Base-by-base conservation (phyloP, 53 echinoderm and acorn worm genomes). In the Echinometra lucunter region DNA sequence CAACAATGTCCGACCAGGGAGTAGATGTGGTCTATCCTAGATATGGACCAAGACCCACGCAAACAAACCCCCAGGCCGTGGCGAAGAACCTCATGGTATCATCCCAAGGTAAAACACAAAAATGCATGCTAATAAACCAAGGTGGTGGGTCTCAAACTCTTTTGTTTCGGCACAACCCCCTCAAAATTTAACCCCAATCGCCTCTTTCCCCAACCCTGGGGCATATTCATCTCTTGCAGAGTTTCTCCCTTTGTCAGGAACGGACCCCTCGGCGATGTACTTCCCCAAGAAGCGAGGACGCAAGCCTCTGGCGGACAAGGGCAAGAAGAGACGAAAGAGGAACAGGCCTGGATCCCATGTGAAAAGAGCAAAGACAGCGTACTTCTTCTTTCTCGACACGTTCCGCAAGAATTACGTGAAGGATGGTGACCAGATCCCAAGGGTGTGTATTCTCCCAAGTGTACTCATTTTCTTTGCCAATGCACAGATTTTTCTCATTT, bases 331-430 rank as follows among this genome's bases (percentile, higher is more conserved):
- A 34, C 95, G 97, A 92, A 96, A 96, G 94, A 96, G 98, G 66
- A 97, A 97, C 92, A 96, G 97, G 92, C 98, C 98, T 3, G 97
- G 97, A 69, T 97, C 97, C 83, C 98, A 98, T 74, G 97, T 98
- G 89, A 98, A 98, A 95, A 94, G 97, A 82, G 97, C 98, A 45
- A 98, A 98, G 95, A 98, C 98, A 10, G 98, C 96, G 37, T 98
- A 98, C 95, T 98, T 98, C 95, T 98, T 97, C 95, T 98, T 97
- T 95, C 92, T 98, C 93, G 98, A 98, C 89, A 96, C 87, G 30
- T 98, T 98, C 94, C 97, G 98, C 88, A 98, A 98, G 95, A 98
- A 97, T 92, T 98, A 97, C 47, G 96, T 96, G 88, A 98, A 98
- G 96, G 97, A 98, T 45, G 98, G 97, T 27, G 98, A 98, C 92